A percentile compares a stretch with the other conserved stretches of the same genome.
Evolutionary conservation across 1,140 invertebrate species (phyloP).

Genomic region (Drosophila punjabiensis): DNA sequence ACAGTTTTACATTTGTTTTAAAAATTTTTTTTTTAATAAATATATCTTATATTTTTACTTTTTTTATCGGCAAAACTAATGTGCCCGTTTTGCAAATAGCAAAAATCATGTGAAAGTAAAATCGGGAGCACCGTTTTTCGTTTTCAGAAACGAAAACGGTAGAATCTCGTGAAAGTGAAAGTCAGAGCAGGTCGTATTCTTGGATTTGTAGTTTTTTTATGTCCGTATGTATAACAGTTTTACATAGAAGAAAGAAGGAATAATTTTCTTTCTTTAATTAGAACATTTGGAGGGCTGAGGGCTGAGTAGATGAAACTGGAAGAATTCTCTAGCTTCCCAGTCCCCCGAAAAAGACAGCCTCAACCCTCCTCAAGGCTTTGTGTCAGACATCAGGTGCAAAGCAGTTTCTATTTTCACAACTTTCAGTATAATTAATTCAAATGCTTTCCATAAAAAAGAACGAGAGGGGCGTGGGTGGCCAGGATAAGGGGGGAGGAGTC

Average conservation of each 20-base stretch:
- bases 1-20: too few species aligned
- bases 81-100: too few species aligned
- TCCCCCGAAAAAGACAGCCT: background rate
- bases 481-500: background rate
- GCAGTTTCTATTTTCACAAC: constrained; percentile 81
- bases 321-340: constrained; percentile 9
- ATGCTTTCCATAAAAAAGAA: constrained; percentile 72
- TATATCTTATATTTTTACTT: too few species aligned
- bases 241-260: too few species aligned
- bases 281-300: too few species aligned
- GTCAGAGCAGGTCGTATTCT: background rate
- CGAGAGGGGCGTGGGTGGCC: background rate
- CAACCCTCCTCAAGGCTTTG: constrained; percentile 39
- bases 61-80: too few species aligned
- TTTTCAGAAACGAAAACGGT: too few species aligned
- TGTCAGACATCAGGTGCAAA: constrained; percentile 77
- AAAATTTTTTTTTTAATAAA: too few species aligned
- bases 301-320: too few species aligned
- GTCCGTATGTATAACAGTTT: background rate
- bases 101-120: too few species aligned
- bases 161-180: too few species aligned
- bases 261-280: background rate
- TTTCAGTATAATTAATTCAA: constrained; percentile 82
- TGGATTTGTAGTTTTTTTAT: background rate
- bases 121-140: too few species aligned